Conservation (phyloP, 92 coral and sea anemone genomes). For the Zoanthus solanderi region DNA sequence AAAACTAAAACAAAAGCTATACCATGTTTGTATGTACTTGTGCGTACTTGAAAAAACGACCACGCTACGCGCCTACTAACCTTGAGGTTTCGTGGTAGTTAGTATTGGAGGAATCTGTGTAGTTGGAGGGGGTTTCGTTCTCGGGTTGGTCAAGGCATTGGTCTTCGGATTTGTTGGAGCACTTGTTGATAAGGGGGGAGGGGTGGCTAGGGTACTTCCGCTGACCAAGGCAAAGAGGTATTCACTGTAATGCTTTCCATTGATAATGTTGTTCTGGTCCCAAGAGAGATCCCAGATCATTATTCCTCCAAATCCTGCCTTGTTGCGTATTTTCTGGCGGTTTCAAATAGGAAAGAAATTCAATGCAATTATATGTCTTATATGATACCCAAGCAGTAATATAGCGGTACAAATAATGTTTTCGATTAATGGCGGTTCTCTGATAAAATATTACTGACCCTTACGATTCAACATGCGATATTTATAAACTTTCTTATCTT, state of each 20-base stretch:
- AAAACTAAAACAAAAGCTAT: no score
- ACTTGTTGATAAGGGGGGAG: slow-evolving; percentile 42
- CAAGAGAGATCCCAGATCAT: slow-evolving; percentile 94
- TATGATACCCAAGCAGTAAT: background rate
- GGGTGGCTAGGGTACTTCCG: slow-evolving; percentile 33
- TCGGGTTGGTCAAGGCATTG: slow-evolving; percentile 42
- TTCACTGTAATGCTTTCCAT: slow-evolving; percentile 76
- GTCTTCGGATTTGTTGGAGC: slow-evolving; percentile 39
- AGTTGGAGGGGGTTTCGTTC: slow-evolving; percentile 32
- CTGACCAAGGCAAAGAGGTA: slow-evolving; percentile 77
- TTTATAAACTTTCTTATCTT: no score
- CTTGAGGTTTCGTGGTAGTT: background rate
- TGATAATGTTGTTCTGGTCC: slow-evolving; percentile 84
- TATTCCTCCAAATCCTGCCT: slow-evolving; percentile 80
- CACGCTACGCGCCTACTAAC: background rate
- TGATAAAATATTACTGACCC: no score
- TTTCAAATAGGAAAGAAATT: background rate
- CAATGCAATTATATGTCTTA: no score
- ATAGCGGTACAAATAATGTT: no score
- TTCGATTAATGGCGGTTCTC: no score
- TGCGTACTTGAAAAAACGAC: background rate
- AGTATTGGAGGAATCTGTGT: slow-evolving; percentile 18
- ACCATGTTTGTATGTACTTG: no score
- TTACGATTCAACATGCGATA: no score
- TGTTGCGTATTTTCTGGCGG: slow-evolving; percentile 77